Conservation (phyloP, 2,888 invertebrate species). For the Torymus aiolomorphi region DNA sequence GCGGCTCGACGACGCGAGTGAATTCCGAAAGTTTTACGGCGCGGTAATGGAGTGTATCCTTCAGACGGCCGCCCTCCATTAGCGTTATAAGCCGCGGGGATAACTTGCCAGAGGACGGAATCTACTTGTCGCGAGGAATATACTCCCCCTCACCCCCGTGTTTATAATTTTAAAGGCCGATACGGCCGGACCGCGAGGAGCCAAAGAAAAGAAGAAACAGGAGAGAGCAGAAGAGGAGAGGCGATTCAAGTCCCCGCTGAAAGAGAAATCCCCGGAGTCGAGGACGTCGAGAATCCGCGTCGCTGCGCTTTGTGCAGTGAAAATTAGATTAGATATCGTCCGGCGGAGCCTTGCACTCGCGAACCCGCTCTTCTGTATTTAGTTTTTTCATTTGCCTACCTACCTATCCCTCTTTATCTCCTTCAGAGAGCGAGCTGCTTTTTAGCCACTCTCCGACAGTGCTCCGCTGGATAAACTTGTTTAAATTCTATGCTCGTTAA, state of each 20-base stretch:
- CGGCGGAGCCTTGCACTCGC: neutral
- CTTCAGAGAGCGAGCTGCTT: too few relatives aligned
- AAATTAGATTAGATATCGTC: slow-evolving; percentile 41
- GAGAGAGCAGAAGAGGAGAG: neutral
- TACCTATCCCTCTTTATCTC: neutral
- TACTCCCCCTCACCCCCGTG: neutral
- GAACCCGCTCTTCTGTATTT: slow-evolving; percentile 12
- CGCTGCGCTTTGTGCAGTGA: slow-evolving; percentile 28
- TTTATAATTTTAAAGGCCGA: slow-evolving; percentile 5
- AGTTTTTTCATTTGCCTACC: neutral
- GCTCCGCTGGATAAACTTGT: slow-evolving; percentile 21
- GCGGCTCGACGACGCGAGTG: slow-evolving; percentile 8
- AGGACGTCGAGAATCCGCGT: neutral
- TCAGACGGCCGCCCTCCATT: slow-evolving; percentile 43
- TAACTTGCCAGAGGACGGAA: slow-evolving; percentile 9
- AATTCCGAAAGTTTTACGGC: slow-evolving; percentile 54
- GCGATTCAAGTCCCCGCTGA: neutral
- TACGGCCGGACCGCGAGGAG: neutral
- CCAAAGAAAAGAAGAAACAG: neutral
- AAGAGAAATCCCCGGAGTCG: slow-evolving; percentile 12
- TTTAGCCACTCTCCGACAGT: too few relatives aligned
- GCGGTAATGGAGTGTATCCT: slow-evolving; percentile 55
- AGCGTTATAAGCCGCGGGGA: slow-evolving; percentile 27
- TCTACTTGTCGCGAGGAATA: slow-evolving; percentile 14
- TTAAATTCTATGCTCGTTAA: slow-evolving; percentile 42